Evolutionary conservation across 2,113 vertebrate genomes (phyloP).

Genomic region (Oryzias woworae): DNA sequence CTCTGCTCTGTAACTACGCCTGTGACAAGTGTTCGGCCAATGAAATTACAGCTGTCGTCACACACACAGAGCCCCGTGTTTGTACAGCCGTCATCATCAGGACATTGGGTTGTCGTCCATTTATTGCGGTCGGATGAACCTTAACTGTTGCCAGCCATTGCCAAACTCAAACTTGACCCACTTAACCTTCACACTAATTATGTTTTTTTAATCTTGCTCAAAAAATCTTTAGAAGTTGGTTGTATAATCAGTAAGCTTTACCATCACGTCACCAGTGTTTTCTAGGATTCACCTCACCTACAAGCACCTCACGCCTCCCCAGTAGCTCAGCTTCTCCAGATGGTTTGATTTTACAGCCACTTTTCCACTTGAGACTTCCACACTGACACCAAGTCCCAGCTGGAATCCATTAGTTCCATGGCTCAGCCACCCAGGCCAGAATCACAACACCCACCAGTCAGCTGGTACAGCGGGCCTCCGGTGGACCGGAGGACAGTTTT

Average conservation of each 20-base stretch:
- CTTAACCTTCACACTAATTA: no score
- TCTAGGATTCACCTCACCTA: slow-evolving; percentile 19
- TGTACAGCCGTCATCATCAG: neutral
- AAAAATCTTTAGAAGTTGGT: no score
- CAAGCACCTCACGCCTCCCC: slow-evolving; percentile 82
- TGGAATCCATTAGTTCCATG: slow-evolving; percentile 84
- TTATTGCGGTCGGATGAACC: neutral
- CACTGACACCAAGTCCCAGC: slow-evolving; percentile 89
- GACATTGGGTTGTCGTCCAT: neutral
- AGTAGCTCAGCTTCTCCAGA: slow-evolving; percentile 84
- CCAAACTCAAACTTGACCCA: neutral
- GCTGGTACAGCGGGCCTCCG: slow-evolving; percentile 59
- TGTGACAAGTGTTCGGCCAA: slow-evolving; percentile 38
- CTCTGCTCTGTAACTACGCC: slow-evolving; percentile 40
- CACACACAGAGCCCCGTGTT: neutral
- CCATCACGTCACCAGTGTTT: slow-evolving; percentile 4
- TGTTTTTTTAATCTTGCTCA: no score
- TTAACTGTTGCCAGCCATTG: neutral
- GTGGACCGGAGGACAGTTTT: slow-evolving; percentile 21
- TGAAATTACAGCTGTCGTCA: slow-evolving; percentile 46
- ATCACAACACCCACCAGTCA: slow-evolving; percentile 78
- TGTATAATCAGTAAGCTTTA: neutral
- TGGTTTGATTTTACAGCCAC: slow-evolving; percentile 98
- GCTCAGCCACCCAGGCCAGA: slow-evolving; percentile 61
- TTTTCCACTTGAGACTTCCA: slow-evolving; percentile 90